Percentiles rank a stretch among this genome's conserved stretches.
These are phyloP conservation scores for Echinometra lucunter DNA, from an alignment of 53 echinoderm and acorn worm genomes.

Conservation along the genomic window DNA sequence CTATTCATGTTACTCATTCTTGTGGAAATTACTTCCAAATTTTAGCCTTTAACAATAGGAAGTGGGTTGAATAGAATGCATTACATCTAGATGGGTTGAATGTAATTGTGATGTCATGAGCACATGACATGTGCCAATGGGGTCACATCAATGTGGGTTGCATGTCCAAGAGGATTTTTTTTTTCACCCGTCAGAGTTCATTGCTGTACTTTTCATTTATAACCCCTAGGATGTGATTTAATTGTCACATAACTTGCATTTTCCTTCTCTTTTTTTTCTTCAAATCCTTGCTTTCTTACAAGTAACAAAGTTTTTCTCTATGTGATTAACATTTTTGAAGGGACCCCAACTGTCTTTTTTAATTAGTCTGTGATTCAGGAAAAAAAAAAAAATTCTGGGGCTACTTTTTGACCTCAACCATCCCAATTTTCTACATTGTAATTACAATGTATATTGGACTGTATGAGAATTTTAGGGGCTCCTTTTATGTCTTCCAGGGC, in stretches of 20 bases:
- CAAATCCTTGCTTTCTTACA: not conserved
- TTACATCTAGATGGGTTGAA: not conserved
- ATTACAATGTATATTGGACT: no score
- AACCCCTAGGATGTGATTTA: not conserved
- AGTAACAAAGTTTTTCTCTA: no score
- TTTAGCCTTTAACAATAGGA: not conserved
- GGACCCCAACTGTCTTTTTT: no score
- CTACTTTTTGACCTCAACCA: no score
- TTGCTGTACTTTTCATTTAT: not conserved
- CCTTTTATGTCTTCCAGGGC: no score
- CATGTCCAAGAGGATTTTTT: not conserved
- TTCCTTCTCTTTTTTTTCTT: not conserved
- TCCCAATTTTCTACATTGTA: no score
- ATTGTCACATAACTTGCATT: not conserved
- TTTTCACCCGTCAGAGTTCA: not conserved
- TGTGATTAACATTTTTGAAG: no score
- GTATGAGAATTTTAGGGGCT: no score
- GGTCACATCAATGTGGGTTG: not conserved
- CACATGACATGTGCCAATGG: not conserved
- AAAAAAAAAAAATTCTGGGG: no score
- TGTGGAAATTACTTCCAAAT: not conserved
- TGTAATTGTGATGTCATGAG: constrained; percentile 23
- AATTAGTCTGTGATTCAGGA: no score
- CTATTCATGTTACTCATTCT: constrained; percentile 24
- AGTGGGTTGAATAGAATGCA: not conserved